Conservation (phyloP, 2,113 vertebrate species). For the Numida meleagris region DNA sequence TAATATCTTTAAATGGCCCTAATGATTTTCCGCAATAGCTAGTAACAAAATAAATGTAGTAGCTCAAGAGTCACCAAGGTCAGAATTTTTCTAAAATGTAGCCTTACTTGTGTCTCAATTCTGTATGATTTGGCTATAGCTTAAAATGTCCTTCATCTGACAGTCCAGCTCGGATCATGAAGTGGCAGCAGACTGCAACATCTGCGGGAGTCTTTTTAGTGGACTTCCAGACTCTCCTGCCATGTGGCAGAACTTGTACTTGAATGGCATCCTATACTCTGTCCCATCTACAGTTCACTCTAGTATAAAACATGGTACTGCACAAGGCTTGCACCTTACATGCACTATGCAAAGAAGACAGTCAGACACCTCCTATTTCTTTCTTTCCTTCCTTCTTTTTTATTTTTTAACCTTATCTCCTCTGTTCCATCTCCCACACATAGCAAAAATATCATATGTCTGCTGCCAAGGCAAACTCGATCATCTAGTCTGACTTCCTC, state of each 20-base stretch:
- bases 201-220: background rate
- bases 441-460: conserved; percentile 8
- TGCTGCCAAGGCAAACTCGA: background rate
- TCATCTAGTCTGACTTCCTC: conserved; percentile 58
- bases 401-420: background rate
- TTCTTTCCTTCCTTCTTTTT: background rate
- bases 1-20: background rate
- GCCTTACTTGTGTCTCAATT: background rate
- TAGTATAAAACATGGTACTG: background rate
- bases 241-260: background rate
- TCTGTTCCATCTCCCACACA: conserved; percentile 1
- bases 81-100: background rate
- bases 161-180: background rate
- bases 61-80: background rate
- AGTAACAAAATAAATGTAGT: background rate
- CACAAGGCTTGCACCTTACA: background rate
- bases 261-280: background rate
- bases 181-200: background rate
- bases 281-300: background rate
- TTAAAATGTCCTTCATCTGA: background rate
- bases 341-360: background rate
- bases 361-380: background rate
- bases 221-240: background rate
- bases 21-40: background rate
- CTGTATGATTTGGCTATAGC: background rate